Evolutionary conservation across 1,140 invertebrate genomes (phyloP), one percentile per base, ranked within the genome.

Genomic region (Ectropis grisescens): DNA sequence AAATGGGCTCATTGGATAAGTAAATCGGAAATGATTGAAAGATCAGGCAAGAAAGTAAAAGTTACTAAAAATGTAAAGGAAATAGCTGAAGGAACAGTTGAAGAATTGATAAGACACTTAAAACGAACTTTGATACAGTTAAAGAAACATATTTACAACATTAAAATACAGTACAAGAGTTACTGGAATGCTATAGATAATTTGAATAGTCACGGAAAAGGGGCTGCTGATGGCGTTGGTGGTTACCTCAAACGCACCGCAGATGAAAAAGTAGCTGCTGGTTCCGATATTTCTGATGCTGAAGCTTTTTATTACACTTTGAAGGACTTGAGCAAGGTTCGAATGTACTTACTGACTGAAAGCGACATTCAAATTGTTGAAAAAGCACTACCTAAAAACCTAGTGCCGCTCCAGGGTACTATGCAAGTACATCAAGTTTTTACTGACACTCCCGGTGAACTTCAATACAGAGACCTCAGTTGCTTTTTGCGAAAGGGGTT

Each of bases 151-250:
- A 33, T 47, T 9, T 47, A 38, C 12, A 43, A 43, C 24, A 52
- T 47, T 1, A 52, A 43, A 31, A 16, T 13, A 9, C 49, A 52
- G 25, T 47, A 29, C 14, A 27, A 12, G 19, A 34, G 22, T 32
- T 53, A 36, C 14, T 5, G 38, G 31, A 10, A 28, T 1, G 34
- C 30, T 16, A 30, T 46, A 11, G 37, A 42, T 32, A 5, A 26
- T 13, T 29, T 54, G 7, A 13, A 2, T 37, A 9, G 13, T 1
- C 46, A 49, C 11, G 50, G 37, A 16, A 41, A 53, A 45, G 33
- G 45, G 30, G 1, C 27, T 9, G 40, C 45, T n/a, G 50, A 54
- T 33, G 46, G 50, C 0, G 29, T 53, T 28, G 47, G 40, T 10
- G 46, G 46, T 2, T 39, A 28, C 16, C 33, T 42, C 1, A 53